Base-by-base conservation (phyloP, 2,113 vertebrate species). In the Gobiocypris rarus region DNA sequence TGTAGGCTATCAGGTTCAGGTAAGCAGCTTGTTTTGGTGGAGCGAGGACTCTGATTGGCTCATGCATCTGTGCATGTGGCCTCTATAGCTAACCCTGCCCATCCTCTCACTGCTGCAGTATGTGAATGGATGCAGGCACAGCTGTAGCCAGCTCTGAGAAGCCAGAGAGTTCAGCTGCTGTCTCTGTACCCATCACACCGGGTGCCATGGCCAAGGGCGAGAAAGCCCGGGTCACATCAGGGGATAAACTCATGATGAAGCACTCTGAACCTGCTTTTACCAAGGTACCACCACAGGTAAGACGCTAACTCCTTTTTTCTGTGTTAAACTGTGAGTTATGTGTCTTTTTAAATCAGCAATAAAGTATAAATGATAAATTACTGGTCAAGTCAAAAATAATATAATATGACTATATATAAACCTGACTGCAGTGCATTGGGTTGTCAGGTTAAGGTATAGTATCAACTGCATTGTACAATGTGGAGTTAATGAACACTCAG, bases 271-370 rank as follows among this genome's bases (percentile, higher is more conserved):
- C 93, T 4, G 86, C 91, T 61, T 91, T 93, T 83, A 90, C 88
- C 75, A 95, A 95, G 88, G 58, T 89, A 3, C 85, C 91, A 22
- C 87, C 90, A 48, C 93, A 95, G 94, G 95, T 95, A 92, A 89
- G 90, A 48, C 48, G 41, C 28, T 17, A 26, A 15, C 4, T 83
- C 43, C 22, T 24, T 38, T 45, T 54, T 34, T 59, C 5, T 82
- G 56, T 34, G 13, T 63, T 22, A 15, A 54, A 54, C 50, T 19
- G 50, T 3, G 15, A 54, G 34, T 15, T 63, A 31, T 70, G 80
- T 52, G n/a, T 15, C 0, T 45, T 63, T 63, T 67, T 67, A 4
- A 67, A 17, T 67, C 31, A 41, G 34, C 34, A 34, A 3, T 34
- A 34, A 34, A 3, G 34, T 34, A 34, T 34, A 4, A 34, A 34